phyloP scores from a whole-genome alignment of 2,113 vertebrate genomes.

The Sigmodon hispidus region DNA sequence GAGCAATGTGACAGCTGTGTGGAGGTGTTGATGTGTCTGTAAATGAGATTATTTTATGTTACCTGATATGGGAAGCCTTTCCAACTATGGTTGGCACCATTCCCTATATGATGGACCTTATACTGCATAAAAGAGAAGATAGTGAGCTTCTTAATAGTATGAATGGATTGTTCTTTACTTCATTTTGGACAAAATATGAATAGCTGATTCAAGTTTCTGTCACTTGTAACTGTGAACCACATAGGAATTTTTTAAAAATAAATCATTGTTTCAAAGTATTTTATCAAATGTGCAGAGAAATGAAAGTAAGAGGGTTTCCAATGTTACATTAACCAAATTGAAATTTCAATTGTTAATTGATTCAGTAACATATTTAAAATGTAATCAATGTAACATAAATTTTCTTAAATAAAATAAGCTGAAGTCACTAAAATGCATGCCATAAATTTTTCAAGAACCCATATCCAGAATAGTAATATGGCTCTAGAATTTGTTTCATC shows the following conservation, averaged over 20 bases:
- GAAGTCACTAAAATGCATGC: not conserved
- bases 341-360: not conserved
- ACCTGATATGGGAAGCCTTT: too few species aligned
- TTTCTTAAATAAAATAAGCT: not conserved
- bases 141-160: not conserved
- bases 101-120: not conserved
- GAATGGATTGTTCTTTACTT: not conserved
- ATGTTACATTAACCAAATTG: not conserved
- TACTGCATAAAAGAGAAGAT: not conserved
- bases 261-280: not conserved
- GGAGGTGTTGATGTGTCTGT: not conserved
- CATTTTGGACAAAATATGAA: too few species aligned
- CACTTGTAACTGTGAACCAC: not conserved
- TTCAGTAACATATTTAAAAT: not conserved
- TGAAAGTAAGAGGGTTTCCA: slow-evolving; percentile 12
- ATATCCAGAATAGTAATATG: not conserved
- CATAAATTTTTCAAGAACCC: not conserved
- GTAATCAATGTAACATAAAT: not conserved
- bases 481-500: not conserved
- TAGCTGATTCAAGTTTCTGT: not conserved
- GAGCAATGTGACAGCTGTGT: not conserved
- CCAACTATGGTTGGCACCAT: not conserved
- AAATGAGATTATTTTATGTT: not conserved
- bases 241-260: too few species aligned
- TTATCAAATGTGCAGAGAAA: not conserved